Conservation (phyloP, 2,888 invertebrate genomes). For the Napeogenes sylphis region DNA sequence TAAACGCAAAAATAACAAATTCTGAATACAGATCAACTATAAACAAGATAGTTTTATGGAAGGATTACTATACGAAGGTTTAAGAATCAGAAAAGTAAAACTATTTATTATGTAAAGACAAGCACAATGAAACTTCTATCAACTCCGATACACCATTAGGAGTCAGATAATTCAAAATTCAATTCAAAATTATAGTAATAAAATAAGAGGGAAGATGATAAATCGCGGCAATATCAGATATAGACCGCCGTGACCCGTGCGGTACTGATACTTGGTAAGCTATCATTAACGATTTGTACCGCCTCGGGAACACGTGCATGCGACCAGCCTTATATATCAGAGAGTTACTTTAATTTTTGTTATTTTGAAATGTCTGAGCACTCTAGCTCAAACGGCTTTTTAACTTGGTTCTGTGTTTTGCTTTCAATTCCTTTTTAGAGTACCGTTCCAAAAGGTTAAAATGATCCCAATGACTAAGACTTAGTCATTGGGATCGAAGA, state of each 20-base stretch:
- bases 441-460: neutral
- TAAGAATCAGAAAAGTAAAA: too few species aligned
- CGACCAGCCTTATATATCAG: conserved; percentile 9
- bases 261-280: conserved; percentile 19
- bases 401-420: too few species aligned
- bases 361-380: neutral
- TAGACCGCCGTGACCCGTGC: conserved; percentile 24
- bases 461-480: too few species aligned
- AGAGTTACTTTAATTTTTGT: conserved; percentile 1
- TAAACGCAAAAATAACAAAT: too few species aligned
- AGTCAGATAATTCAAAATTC: conserved; percentile 1
- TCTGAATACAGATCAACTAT: too few species aligned
- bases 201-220: conserved; percentile 8
- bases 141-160: neutral
- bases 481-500: too few species aligned
- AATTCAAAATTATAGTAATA: conserved; percentile 7
- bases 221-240: conserved; percentile 10
- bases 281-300: conserved; percentile 31
- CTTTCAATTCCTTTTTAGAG: conserved; percentile 1
- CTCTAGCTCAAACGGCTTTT: too few species aligned
- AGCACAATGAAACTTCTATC: neutral
- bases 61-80: too few species aligned
- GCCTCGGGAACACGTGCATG: conserved; percentile 25
- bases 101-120: neutral
- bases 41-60: too few species aligned